A percentile compares a stretch with the other conserved stretches of the same genome.
These are phyloP conservation scores for Pterostichus niger DNA, from an alignment of 2,888 invertebrate species.

Conservation along the genomic window DNA sequence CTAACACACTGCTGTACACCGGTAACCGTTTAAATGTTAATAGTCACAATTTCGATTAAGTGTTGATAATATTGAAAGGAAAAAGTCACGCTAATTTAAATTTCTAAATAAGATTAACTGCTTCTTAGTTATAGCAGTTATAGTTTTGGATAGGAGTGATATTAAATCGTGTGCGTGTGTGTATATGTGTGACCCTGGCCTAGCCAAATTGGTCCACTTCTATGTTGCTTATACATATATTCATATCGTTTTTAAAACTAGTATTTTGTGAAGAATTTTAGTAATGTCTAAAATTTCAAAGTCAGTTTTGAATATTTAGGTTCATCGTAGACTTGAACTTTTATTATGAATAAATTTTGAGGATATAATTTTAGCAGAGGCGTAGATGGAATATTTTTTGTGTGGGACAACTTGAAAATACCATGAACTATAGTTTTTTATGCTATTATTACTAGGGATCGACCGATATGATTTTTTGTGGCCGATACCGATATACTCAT, in stretches of 20 bases:
- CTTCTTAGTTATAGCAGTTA: neutral
- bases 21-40: constrained; percentile 23
- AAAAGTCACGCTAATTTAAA: constrained; percentile 31
- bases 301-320: no score
- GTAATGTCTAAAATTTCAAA: neutral
- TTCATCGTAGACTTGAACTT: no score
- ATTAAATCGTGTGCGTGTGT: neutral
- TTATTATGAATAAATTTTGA: no score
- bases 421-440: no score
- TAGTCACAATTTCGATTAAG: neutral
- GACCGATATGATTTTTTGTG: no score
- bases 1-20: constrained; percentile 12
- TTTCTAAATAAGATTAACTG: constrained; percentile 17
- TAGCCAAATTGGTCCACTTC: constrained; percentile 26
- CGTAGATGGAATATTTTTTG: no score
- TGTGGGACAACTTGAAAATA: no score
- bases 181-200: constrained; percentile 18
- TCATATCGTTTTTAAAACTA: neutral
- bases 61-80: neutral
- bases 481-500: no score
- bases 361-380: no score
- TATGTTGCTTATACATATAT: neutral
- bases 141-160: neutral
- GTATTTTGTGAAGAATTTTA: neutral
- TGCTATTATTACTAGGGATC: no score